Percentiles rank a stretch among this genome's conserved stretches.
These are phyloP conservation scores for Euglossa dilemma DNA, from an alignment of 1,140 invertebrate genomes.

Conservation along the genomic window DNA sequence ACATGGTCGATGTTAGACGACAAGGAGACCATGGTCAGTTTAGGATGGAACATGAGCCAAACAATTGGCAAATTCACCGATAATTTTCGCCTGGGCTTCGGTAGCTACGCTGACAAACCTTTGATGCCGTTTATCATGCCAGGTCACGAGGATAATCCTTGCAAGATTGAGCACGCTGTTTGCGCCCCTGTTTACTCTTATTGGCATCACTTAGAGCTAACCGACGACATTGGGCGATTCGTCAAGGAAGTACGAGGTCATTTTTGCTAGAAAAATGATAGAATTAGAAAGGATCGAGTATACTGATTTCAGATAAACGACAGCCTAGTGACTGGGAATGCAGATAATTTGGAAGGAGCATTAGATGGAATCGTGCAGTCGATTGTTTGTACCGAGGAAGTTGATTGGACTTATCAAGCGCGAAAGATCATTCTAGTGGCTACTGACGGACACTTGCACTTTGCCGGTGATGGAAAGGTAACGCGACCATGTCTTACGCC, in stretches of 20 bases:
- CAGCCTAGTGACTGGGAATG: constrained; percentile 82
- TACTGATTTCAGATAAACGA: constrained; percentile 56
- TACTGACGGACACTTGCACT: constrained; percentile 86
- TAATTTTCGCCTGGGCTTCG: constrained; percentile 91
- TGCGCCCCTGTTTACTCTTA: constrained; percentile 82
- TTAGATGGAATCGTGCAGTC: constrained; percentile 85
- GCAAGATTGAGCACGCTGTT: constrained; percentile 60
- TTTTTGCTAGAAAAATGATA: background rate
- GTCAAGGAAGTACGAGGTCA: constrained; percentile 58
- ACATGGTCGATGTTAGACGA: constrained; percentile 95
- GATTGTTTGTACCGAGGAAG: constrained; percentile 77
- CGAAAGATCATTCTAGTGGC: constrained; percentile 85
- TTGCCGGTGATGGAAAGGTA: constrained; percentile 85
- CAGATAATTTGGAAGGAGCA: constrained; percentile 84
- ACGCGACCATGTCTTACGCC: background rate
- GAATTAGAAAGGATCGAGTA: constrained; percentile 9
- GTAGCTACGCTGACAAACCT: constrained; percentile 90
- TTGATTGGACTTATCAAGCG: constrained; percentile 85
- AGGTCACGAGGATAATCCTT: constrained; percentile 76
- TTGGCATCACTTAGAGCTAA: constrained; percentile 79
- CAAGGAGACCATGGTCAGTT: constrained; percentile 88
- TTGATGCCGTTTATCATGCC: constrained; percentile 84
- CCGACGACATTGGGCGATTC: constrained; percentile 76
- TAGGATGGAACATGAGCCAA: constrained; percentile 87
- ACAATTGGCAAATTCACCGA: constrained; percentile 89